These are phyloP conservation scores for Pinna nobilis DNA, from an alignment of 1,140 invertebrate species.

Conservation along the genomic window DNA sequence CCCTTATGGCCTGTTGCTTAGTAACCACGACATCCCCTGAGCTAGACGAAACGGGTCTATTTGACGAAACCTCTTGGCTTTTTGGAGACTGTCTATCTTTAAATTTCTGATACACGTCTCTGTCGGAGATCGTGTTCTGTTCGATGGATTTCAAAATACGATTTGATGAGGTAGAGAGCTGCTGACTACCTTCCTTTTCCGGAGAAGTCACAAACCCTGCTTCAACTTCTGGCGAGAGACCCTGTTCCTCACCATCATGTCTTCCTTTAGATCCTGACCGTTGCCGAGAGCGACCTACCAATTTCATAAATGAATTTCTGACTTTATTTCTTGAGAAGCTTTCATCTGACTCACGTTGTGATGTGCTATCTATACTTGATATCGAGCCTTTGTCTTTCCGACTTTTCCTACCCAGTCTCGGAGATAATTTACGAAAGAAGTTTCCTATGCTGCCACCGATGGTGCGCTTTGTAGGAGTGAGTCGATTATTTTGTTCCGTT, in stretches of 20 bases:
- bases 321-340: conserved; percentile 54
- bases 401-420: conserved; percentile 48
- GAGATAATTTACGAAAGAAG: conserved; percentile 61
- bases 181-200: conserved; percentile 14
- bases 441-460: conserved; percentile 61
- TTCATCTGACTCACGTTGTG: conserved; percentile 13
- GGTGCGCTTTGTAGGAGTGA: conserved; percentile 56
- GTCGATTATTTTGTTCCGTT: conserved; percentile 25
- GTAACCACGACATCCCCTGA: conserved; percentile 6
- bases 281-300: conserved; percentile 50
- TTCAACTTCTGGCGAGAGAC: neutral
- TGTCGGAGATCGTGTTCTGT: conserved; percentile 52
- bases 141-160: conserved; percentile 60
- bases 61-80: conserved; percentile 4
- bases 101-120: conserved; percentile 57
- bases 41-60: neutral
- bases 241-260: conserved; percentile 14
- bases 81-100: conserved; percentile 59
- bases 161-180: conserved; percentile 45
- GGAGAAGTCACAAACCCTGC: neutral
- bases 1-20: conserved; percentile 37
- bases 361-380: conserved; percentile 27
- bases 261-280: conserved; percentile 28
- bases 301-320: conserved; percentile 59
- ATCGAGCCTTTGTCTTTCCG: conserved; percentile 40